Conservation (phyloP, 2,888 invertebrate species). For the Nebria brevicollis region DNA sequence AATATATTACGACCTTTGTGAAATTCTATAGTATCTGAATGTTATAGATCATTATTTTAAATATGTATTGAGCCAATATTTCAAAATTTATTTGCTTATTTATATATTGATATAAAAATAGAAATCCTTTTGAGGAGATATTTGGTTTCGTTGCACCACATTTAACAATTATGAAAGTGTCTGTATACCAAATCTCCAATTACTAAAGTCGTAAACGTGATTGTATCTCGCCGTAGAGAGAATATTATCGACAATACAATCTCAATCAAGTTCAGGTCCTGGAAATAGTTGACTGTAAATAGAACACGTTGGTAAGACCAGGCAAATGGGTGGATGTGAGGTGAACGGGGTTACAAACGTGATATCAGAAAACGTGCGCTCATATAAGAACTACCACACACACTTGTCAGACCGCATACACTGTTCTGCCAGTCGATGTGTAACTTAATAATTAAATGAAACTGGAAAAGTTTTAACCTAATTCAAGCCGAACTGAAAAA, state of each 20-base stretch:
- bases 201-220: conserved; percentile 28
- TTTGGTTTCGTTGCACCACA: not conserved
- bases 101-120: too few species aligned
- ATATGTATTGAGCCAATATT: too few species aligned
- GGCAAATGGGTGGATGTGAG: not conserved
- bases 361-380: conserved; percentile 11
- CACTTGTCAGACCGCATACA: conserved; percentile 5
- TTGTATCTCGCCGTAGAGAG: conserved; percentile 28
- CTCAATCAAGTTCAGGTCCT: conserved; percentile 11
- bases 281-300: conserved; percentile 13
- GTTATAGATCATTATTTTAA: too few species aligned
- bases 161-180: not conserved
- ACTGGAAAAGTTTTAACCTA: conserved; percentile 41
- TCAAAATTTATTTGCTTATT: too few species aligned
- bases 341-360: not conserved
- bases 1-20: not conserved
- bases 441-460: conserved; percentile 39
- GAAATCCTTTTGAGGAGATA: too few species aligned
- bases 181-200: conserved; percentile 18
- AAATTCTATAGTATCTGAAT: too few species aligned
- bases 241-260: conserved; percentile 32
- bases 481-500: conserved; percentile 31
- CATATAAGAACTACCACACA: conserved; percentile 18
- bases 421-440: conserved; percentile 26
- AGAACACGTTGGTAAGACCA: not conserved